Conservation (phyloP, 2,888 invertebrate species). For the Dryobota labecula region DNA sequence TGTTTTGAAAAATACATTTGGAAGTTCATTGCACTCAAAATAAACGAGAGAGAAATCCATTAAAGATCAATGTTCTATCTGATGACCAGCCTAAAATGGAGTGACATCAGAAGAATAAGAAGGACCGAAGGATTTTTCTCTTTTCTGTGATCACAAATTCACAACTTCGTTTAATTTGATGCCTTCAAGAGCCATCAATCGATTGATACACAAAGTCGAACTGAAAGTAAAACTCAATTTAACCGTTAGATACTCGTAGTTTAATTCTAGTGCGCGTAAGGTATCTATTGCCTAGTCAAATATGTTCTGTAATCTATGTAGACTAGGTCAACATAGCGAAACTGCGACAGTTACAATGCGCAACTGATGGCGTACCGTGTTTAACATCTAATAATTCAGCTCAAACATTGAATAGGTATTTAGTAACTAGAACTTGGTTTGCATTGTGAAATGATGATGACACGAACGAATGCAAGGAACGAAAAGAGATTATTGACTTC, state of each 20-base stretch:
- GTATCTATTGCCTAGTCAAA: slow-evolving; percentile 25
- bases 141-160: neutral
- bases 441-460: slow-evolving; percentile 4
- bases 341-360: slow-evolving; percentile 38
- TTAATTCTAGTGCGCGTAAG: neutral
- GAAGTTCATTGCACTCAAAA: neutral
- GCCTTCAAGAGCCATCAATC: neutral
- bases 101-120: neutral
- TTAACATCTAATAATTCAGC: slow-evolving; percentile 21
- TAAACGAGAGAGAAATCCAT: neutral
- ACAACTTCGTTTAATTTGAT: neutral
- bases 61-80: neutral
- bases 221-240: neutral
- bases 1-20: neutral
- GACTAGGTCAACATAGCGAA: slow-evolving; percentile 37
- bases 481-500: neutral
- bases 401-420: neutral
- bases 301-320: slow-evolving; percentile 36
- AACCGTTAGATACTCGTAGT: neutral
- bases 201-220: neutral
- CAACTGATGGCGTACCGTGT: slow-evolving; percentile 23
- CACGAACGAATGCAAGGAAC: neutral
- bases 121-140: too few relatives aligned
- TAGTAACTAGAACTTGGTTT: neutral
- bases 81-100: neutral